phyloP scores from a whole-genome alignment of 2,113 vertebrate genomes.

The Mellivora capensis region DNA sequence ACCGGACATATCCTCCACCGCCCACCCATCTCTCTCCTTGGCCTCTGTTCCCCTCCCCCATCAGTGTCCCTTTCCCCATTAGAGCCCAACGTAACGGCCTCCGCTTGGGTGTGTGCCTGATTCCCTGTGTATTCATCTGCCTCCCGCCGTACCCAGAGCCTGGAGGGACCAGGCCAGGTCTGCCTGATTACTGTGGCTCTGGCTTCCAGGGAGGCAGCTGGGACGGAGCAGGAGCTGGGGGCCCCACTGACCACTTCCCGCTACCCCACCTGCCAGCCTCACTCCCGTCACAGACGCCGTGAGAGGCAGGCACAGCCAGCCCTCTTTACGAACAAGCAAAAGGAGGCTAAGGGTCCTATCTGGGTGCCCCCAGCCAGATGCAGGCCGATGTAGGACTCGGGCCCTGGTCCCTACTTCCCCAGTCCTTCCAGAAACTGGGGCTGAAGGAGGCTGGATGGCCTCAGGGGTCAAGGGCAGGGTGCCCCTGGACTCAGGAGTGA shows the following conservation, averaged over 20 bases:
- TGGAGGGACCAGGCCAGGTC: neutral
- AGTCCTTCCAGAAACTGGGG: neutral
- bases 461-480: neutral
- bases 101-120: neutral
- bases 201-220: neutral
- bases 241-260: neutral
- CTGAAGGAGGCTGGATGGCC: neutral
- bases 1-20: too few relatives aligned
- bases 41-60: accelerated
- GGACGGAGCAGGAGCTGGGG: neutral
- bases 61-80: neutral
- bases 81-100: neutral
- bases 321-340: neutral
- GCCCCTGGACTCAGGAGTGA: too few relatives aligned
- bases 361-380: neutral
- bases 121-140: neutral
- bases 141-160: neutral
- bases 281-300: neutral
- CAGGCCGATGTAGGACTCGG: neutral
- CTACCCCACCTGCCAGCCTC: neutral
- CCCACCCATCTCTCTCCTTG: neutral
- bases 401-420: too few relatives aligned
- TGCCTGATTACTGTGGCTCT: neutral
- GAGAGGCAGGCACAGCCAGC: too few relatives aligned
- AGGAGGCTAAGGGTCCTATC: neutral